Conservation (phyloP, 2,113 vertebrate genomes). For the Chrysemys picta region DNA sequence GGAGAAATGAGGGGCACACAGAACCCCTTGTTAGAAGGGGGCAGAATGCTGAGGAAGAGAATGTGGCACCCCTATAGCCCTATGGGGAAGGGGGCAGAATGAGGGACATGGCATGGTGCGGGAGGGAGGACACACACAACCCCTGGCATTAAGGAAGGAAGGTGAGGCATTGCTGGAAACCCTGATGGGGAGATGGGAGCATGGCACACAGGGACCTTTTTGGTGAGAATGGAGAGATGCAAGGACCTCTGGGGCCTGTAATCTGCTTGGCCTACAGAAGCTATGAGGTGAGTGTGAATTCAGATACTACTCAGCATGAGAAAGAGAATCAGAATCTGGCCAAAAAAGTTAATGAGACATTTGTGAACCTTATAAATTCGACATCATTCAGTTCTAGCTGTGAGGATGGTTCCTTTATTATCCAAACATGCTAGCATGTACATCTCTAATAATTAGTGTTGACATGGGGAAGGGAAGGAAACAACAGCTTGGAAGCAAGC, state of each 20-base stretch:
- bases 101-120: neutral
- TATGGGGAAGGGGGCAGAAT: neutral
- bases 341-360: neutral
- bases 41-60: neutral
- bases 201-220: neutral
- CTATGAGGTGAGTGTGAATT: neutral
- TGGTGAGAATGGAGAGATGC: neutral
- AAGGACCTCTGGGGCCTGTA: neutral
- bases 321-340: neutral
- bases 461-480: neutral
- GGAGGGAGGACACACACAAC: no score
- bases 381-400: no score
- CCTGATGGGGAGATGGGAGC: neutral
- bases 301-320: neutral
- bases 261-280: neutral
- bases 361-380: neutral
- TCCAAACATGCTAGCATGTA: neutral
- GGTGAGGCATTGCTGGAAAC: neutral
- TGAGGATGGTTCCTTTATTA: fast-evolving
- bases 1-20: neutral
- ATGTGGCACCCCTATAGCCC: neutral
- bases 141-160: neutral
- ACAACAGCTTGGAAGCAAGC: neutral
- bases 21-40: neutral
- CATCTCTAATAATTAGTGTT: fast-evolving